Base-by-base conservation (phyloP, 2,113 vertebrate genomes). In the Glareola pratincola region DNA sequence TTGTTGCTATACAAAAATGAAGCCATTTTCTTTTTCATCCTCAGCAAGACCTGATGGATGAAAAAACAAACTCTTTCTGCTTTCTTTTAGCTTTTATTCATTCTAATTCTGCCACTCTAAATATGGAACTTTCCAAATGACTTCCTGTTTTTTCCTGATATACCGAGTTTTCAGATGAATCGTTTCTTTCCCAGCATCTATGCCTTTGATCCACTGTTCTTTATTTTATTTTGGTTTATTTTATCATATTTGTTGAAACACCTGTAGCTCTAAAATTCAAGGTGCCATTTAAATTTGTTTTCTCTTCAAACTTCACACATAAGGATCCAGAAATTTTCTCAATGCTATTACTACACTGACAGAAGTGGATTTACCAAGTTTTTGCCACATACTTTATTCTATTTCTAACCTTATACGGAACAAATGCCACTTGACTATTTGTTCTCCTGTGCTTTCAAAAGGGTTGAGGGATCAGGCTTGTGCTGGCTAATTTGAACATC, bases 1-100 rank as follows among this genome's bases (percentile, higher is more conserved):
- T 51, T 85, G 74, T 74, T 81, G 63, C 51, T 85, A 30, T 21
- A 80, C 63, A 93, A 71, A 95, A 96, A 45, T 30, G 19, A 93
- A 45, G 20, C n/a, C 68, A 56, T 73, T 95, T 84, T 90, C 78
- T 23, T 87, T 94, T 85, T 79, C 6, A 12, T 66, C 48, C 39
- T 69, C 77, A 53, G 48, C 22, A 82, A 92, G 63, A 90, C 20
- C 50, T 74, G 21, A 82, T 79, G 54, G 73, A 80, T 62, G 21
- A 37, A 60, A 72, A 56, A 72, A 4, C 3, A 72, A 68, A 74
- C 13, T 37, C 6, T 14, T 73, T 75, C 39, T 56, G 6, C 24
- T 82, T 68, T 36, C 10, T 48, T 91, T 78, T 51, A 47, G 8
- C 18, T 91, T 80, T 68, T 75, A 27, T 72, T 87, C 6, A 7